Evolutionary conservation across 2,113 vertebrate species (phyloP).

Genomic region (Manacus vitellinus): DNA sequence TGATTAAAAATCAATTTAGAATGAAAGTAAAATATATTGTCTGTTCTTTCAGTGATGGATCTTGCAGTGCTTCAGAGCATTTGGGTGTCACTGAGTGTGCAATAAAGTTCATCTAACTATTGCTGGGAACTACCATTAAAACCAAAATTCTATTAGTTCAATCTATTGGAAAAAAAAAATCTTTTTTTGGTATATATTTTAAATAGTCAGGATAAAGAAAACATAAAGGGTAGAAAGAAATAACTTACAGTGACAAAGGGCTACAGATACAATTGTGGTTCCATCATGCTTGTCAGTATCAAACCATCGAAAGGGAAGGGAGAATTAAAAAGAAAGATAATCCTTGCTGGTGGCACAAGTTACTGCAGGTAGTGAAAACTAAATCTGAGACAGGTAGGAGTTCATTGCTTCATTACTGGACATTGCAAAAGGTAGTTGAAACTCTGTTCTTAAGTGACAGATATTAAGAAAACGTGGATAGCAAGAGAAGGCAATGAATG

Average conservation of each 20-base stretch:
- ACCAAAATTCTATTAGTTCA: neutral
- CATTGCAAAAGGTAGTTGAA: neutral
- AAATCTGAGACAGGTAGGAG: neutral
- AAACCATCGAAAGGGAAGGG: neutral
- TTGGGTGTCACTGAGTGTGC: neutral
- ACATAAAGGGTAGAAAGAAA: neutral
- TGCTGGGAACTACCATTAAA: neutral
- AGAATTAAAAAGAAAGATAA: neutral
- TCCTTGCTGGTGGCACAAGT: neutral
- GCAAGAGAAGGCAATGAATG: neutral
- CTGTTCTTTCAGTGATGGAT: neutral
- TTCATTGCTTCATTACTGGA: neutral
- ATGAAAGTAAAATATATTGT: neutral
- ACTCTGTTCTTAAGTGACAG: neutral
- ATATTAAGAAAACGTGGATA: neutral
- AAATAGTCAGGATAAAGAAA: neutral
- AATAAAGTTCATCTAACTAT: neutral
- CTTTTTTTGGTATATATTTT: neutral
- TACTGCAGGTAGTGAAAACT: neutral
- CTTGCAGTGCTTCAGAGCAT: neutral
- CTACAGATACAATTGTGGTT: neutral
- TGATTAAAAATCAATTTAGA: conserved; percentile 34
- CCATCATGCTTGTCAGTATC: neutral
- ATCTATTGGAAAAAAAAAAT: neutral
- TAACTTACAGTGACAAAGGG: neutral